These are phyloP conservation scores for Hymenochirus boettgeri DNA, from an alignment of 2,113 vertebrate genomes.

Conservation along the genomic window DNA sequence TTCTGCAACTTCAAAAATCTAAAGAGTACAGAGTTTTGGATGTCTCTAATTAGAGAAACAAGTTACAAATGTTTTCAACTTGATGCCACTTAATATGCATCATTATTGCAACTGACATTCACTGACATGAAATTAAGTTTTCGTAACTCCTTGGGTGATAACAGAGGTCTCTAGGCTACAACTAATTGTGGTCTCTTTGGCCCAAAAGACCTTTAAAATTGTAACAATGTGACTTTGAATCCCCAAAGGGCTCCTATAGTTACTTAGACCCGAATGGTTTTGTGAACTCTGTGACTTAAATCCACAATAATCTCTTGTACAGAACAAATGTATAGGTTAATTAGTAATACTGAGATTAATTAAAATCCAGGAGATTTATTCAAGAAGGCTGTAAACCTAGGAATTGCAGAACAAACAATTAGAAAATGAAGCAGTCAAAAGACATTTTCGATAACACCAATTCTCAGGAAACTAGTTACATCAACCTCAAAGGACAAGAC, in stretches of 20 bases:
- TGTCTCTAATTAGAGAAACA: conserved; percentile 42
- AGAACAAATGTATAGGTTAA: not conserved
- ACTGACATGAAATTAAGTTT: conserved; percentile 21
- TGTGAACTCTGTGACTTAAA: not conserved
- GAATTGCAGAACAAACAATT: not conserved
- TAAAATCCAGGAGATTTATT: conserved; percentile 2
- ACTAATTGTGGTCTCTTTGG: not conserved
- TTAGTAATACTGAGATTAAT: not conserved
- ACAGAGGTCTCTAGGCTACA: not conserved
- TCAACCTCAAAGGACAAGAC: not conserved
- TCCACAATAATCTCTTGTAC: not conserved
- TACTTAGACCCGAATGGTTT: not conserved
- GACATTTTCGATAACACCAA: not conserved
- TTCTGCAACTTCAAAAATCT: conserved; percentile 45
- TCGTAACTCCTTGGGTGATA: not conserved
- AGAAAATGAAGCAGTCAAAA: not conserved
- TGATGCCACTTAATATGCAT: conserved; percentile 26
- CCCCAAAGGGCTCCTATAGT: not conserved
- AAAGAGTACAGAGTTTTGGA: conserved; percentile 42
- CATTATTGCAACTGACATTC: conserved; percentile 38
- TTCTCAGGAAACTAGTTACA: not conserved
- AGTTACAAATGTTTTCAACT: conserved; percentile 41
- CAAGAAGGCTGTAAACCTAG: not conserved
- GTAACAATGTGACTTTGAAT: not conserved
- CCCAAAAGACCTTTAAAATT: not conserved